phyloP scores from a whole-genome alignment of 2,888 invertebrate genomes.

The Disparrhopalites patrizii region DNA sequence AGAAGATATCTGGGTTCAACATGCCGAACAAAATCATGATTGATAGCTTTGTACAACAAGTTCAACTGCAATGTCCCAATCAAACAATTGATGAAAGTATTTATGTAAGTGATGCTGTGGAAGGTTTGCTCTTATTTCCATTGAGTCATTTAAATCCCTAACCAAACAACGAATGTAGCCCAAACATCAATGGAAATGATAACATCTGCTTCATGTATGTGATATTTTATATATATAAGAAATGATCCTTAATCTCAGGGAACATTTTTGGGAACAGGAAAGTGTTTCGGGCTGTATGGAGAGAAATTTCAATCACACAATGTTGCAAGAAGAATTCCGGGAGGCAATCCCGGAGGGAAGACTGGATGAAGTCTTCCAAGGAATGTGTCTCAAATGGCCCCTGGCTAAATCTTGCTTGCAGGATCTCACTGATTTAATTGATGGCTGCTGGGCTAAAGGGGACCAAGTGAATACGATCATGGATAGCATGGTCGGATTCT shows the following conservation, averaged over 20 bases:
- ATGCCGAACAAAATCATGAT: conserved; percentile 25
- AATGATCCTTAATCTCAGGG: too few relatives aligned
- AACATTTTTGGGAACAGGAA: conserved; percentile 29
- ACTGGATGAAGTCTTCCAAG: conserved; percentile 44
- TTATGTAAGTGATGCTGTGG: conserved; percentile 1
- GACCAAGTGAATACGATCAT: conserved; percentile 39
- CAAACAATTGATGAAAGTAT: conserved; percentile 16
- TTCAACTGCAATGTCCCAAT: conserved; percentile 35
- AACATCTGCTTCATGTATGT: too few relatives aligned
- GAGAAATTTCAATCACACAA: conserved; percentile 39
- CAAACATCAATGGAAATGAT: too few relatives aligned
- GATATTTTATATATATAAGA: too few relatives aligned
- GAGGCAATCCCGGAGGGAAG: conserved; percentile 45
- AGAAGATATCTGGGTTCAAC: conserved; percentile 7
- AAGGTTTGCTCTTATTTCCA: neutral
- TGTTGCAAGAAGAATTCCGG: conserved; percentile 37
- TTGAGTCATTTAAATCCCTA: neutral
- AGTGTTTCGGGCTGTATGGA: conserved; percentile 36
- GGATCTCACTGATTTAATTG: conserved; percentile 35
- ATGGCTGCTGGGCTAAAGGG: conserved; percentile 46
- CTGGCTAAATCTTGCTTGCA: conserved; percentile 39
- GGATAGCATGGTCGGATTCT: conserved; percentile 43
- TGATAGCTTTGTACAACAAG: conserved; percentile 34
- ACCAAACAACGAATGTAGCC: neutral
- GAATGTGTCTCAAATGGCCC: conserved; percentile 45